phyloP scores from a whole-genome alignment of 2,113 vertebrate species.

The Bubo blakistoni region DNA sequence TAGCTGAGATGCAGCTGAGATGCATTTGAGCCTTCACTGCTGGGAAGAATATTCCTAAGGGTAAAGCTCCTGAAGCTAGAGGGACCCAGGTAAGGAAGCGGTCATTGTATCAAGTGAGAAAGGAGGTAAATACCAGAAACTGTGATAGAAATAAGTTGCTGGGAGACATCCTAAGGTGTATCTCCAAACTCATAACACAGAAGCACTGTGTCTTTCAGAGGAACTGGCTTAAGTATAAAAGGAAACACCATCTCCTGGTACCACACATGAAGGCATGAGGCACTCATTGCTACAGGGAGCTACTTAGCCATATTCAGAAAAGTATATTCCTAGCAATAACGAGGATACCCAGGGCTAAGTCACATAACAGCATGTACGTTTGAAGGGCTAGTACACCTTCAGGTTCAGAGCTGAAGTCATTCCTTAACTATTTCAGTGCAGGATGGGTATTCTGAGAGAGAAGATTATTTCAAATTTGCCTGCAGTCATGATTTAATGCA shows the following conservation, averaged over 20 bases:
- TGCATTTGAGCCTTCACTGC: background rate
- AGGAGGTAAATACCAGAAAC: background rate
- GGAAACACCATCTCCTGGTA: background rate
- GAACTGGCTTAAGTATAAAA: background rate
- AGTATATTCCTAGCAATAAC: background rate
- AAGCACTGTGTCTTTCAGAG: background rate
- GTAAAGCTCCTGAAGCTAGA: background rate
- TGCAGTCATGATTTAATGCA: slow-evolving; percentile 32
- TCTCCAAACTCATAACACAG: background rate
- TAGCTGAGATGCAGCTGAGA: background rate
- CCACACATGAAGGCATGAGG: background rate
- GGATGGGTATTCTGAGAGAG: background rate
- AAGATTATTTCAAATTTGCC: background rate
- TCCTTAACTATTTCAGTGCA: slow-evolving; percentile 4
- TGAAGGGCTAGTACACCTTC: background rate
- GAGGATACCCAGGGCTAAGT: background rate
- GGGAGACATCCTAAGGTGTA: background rate
- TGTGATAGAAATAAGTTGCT: background rate
- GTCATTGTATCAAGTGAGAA: background rate
- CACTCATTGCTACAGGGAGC: background rate
- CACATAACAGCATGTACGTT: background rate
- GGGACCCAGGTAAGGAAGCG: background rate
- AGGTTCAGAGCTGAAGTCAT: background rate
- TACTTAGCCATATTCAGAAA: background rate
- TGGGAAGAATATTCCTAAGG: background rate